Evolutionary conservation across 1,140 invertebrate genomes (phyloP).

Genomic region (Oscheius sp.): DNA sequence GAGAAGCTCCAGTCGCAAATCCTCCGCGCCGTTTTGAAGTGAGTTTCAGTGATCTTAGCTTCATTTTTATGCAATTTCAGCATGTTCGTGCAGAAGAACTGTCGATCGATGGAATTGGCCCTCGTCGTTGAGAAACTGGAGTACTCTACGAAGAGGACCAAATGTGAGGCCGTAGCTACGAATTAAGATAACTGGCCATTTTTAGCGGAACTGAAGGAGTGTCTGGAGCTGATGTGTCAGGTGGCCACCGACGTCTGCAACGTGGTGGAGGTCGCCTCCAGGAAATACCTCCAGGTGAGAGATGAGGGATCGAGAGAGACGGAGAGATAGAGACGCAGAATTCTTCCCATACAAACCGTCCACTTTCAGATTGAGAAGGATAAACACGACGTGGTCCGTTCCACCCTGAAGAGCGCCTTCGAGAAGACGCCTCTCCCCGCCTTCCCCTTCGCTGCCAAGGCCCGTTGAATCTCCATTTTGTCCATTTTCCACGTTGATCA

Average conservation of each 20-base stretch:
- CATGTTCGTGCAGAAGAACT: not conserved
- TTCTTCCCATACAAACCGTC: not conserved
- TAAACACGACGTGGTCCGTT: not conserved
- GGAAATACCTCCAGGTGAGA: not conserved
- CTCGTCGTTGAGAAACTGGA: not conserved
- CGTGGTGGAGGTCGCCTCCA: not conserved
- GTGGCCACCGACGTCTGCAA: not conserved
- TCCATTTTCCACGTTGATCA: no score
- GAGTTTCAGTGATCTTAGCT: no score
- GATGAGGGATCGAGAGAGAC: no score
- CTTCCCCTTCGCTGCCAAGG: no score
- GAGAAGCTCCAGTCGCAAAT: not conserved
- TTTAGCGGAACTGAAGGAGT: not conserved
- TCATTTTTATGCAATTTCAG: no score
- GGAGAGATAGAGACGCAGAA: no score
- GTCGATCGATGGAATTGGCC: not conserved
- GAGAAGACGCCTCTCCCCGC: no score
- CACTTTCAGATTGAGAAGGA: not conserved
- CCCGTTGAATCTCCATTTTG: no score
- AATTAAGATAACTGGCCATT: not conserved
- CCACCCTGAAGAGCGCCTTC: not conserved
- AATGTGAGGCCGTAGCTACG: not conserved
- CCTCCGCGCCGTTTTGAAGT: not conserved
- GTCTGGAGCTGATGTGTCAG: not conserved
- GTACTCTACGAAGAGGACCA: not conserved